Percentiles rank a stretch among this genome's conserved stretches.
phyloP scores from a whole-genome alignment of 2,888 invertebrate genomes.

The Apodemia duryi region DNA sequence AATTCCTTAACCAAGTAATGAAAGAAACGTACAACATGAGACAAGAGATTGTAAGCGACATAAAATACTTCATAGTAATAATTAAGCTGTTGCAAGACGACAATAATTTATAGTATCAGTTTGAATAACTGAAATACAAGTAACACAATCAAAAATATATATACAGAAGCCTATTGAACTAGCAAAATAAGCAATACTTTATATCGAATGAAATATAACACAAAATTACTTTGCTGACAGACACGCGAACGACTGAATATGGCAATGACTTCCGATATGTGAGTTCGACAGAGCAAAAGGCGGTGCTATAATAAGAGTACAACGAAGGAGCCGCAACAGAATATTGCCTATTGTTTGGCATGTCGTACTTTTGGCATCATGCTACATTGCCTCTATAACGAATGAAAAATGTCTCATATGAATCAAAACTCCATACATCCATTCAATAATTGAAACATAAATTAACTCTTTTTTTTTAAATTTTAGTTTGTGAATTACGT shows the following conservation, averaged over 20 bases:
- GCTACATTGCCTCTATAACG: slow-evolving; percentile 58
- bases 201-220: neutral
- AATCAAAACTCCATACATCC: slow-evolving; percentile 43
- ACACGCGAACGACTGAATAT: slow-evolving; percentile 25
- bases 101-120: too few species aligned
- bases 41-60: too few species aligned
- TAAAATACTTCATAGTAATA: too few species aligned
- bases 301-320: slow-evolving; percentile 50
- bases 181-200: neutral
- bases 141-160: neutral
- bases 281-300: slow-evolving; percentile 55
- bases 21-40: too few species aligned
- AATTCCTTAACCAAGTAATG: too few species aligned
- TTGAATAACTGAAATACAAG: neutral
- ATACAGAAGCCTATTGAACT: slow-evolving; percentile 3
- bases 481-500: neutral
- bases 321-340: slow-evolving; percentile 47
- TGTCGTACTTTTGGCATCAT: slow-evolving; percentile 73
- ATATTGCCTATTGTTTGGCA: slow-evolving; percentile 77
- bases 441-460: slow-evolving; percentile 37
- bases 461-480: neutral
- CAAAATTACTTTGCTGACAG: slow-evolving; percentile 14
- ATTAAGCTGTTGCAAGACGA: too few species aligned
- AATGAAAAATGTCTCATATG: slow-evolving; percentile 62
- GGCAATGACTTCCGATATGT: slow-evolving; percentile 60